A percentile compares a stretch with the other conserved stretches of the same genome.
Conservation (phyloP, 2,888 invertebrate species). For the Parasteatoda lunata region DNA sequence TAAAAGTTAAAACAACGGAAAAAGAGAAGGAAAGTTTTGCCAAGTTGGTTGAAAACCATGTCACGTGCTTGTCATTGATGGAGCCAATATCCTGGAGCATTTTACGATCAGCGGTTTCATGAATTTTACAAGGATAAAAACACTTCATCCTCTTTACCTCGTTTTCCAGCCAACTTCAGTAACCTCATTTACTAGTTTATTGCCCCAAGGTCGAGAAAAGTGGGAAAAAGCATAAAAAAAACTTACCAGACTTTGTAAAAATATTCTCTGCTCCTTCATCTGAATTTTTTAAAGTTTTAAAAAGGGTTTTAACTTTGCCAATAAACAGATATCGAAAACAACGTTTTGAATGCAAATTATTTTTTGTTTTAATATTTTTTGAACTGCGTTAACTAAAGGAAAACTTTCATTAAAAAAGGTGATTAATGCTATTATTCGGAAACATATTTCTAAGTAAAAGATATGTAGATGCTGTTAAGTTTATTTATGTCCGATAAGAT, state of each 20-base stretch:
- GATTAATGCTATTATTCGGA: too few relatives aligned
- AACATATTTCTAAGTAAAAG: too few relatives aligned
- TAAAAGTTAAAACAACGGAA: background rate
- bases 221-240: background rate
- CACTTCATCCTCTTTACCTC: background rate
- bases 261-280: background rate
- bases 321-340: background rate
- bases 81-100: constrained; percentile 40
- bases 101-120: constrained; percentile 46
- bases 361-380: background rate
- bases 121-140: constrained; percentile 42
- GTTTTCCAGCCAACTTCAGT: constrained; percentile 1
- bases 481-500: too few relatives aligned
- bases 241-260: background rate
- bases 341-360: background rate
- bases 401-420: too few relatives aligned
- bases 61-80: constrained; percentile 50
- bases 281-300: background rate
- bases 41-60: constrained; percentile 11
- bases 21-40: background rate
- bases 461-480: too few relatives aligned
- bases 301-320: background rate
- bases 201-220: constrained; percentile 29
- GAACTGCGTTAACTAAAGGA: too few relatives aligned
- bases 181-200: constrained; percentile 37